Percentiles rank a stretch among this genome's conserved stretches.
Evolutionary conservation across 2,797 vertebrate genomes (phyloP).

Genomic region (Champsocephalus esox): DNA sequence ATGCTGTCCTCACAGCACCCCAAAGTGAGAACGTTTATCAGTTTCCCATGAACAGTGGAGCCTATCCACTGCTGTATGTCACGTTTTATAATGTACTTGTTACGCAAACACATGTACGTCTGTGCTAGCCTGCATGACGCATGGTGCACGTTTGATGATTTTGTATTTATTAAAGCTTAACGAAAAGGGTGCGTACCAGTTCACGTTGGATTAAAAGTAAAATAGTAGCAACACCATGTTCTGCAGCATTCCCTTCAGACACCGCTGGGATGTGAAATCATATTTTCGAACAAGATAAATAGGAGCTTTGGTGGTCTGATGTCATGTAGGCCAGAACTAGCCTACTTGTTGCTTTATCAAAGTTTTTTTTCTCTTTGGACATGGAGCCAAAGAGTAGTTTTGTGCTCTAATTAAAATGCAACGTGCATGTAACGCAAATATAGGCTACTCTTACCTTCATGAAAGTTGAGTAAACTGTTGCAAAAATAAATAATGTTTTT

Average conservation of each 20-base stretch:
- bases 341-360: conserved; percentile 64
- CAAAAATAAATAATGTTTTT: not conserved
- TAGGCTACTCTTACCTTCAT: not conserved
- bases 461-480: not conserved
- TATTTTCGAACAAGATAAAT: not conserved
- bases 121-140: conserved; percentile 33
- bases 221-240: conserved; percentile 43
- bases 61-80: conserved; percentile 32
- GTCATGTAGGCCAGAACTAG: not conserved
- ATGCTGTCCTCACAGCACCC: conserved; percentile 74
- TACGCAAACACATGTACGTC: conserved; percentile 42
- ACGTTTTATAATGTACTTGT: conserved; percentile 60
- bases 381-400: not conserved
- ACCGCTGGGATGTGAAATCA: conserved; percentile 13
- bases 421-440: not conserved
- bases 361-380: conserved; percentile 20
- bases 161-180: conserved; percentile 57
- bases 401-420: not conserved
- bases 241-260: conserved; percentile 26
- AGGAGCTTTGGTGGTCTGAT: not conserved
- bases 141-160: conserved; percentile 32
- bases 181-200: conserved; percentile 19
- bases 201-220: conserved; percentile 38
- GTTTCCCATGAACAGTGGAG: conserved; percentile 45
- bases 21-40: conserved; percentile 60